Evolutionary conservation across 2,888 invertebrate species (phyloP).

Genomic region (Cantharis rustica): DNA sequence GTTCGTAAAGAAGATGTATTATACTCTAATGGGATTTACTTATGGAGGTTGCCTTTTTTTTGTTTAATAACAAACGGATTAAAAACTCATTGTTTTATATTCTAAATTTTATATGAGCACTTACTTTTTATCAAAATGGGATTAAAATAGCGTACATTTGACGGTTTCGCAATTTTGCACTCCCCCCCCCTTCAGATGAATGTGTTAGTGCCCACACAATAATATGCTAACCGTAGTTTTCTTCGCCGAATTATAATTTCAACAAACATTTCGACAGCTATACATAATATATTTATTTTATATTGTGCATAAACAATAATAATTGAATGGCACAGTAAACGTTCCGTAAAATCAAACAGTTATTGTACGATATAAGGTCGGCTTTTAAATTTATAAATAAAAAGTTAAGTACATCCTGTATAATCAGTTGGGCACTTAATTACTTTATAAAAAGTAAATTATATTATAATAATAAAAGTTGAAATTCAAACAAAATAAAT

Average conservation of each 20-base stretch:
- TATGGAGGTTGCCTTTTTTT: constrained; percentile 32
- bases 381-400: not conserved
- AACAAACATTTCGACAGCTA: not conserved
- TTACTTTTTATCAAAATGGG: not conserved
- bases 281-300: too few relatives aligned
- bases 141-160: not conserved
- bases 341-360: not conserved
- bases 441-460: not conserved
- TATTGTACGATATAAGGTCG: not conserved
- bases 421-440: not conserved
- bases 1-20: constrained; percentile 36
- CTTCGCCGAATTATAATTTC: not conserved
- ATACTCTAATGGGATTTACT: constrained; percentile 42
- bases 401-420: not conserved
- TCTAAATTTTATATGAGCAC: not conserved
- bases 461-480: not conserved
- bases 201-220: not conserved
- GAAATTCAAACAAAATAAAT: not conserved
- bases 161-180: not conserved
- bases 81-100: not conserved
- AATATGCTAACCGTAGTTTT: not conserved
- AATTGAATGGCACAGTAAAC: not conserved
- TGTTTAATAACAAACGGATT: constrained; percentile 27
- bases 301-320: not conserved
- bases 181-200: not conserved